Base-by-base conservation (phyloP, 2,113 vertebrate genomes). In the Platycercus adscitus region DNA sequence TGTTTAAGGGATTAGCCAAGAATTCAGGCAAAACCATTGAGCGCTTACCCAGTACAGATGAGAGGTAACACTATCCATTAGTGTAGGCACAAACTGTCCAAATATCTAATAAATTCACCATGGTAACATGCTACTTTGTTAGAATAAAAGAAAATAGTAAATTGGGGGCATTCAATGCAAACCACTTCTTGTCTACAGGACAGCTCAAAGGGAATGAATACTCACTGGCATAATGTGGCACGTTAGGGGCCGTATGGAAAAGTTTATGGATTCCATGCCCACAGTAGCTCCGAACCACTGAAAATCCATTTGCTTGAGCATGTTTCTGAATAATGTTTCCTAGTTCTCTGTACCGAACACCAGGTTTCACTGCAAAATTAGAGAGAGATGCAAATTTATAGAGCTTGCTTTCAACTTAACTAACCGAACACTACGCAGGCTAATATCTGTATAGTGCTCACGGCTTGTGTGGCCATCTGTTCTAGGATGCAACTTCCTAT, bases 241-340 rank as follows among this genome's bases (percentile, higher is more conserved):
- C 99, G 2, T 99, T 99, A 80, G 99, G 99, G 56, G 99, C 99
- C 0, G 99, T 99, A 97, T 99, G 99, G 96, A 99, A 99, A 79
- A 99, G 99, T 91, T 99, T 99, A 96, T 99, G 99, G 95, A 99
- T 99, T 84, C 99, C 99, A 73, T 99, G 99, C 46, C 99, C 99
- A 47, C 99, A 99, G 97, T 99, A 99, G 96, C 99, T 99, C 70
- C 99, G 98, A 96, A 99, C 99, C 88, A 99, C 99, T 26, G 99
- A 99, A 98, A 99, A 99, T 66, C 99, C 98, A 77, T 97, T 99
- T 68, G 99, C 99, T 97, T 99, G 99, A 21, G 99, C 99, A 0
- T 99, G 99, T 91, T 99, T 99, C 98, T 99, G 99, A 95, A 99
- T 99, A 91, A 99, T 99, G 97, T 99, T 99, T 64, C 99, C 99